phyloP scores from a whole-genome alignment of 2,113 vertebrate species.

The Tricholaema leucomelas region DNA sequence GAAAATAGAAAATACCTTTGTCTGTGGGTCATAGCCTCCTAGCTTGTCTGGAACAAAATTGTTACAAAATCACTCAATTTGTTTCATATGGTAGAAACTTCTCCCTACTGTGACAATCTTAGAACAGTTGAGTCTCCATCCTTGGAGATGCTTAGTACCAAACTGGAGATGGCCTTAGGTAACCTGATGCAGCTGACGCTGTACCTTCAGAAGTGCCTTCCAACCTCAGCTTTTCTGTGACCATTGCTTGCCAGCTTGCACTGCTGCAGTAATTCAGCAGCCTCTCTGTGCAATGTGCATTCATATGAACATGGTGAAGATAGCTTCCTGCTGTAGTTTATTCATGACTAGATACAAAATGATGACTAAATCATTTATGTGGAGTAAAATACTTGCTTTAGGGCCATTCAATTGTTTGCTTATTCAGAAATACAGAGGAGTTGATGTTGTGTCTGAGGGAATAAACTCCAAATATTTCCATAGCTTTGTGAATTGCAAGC shows the following conservation, averaged over 20 bases:
- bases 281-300: background rate
- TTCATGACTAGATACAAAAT: background rate
- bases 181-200: background rate
- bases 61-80: background rate
- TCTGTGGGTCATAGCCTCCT: background rate
- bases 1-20: conserved; percentile 11
- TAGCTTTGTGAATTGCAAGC: background rate
- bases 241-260: background rate
- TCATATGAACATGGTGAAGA: background rate
- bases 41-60: background rate
- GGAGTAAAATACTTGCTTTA: background rate
- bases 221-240: background rate
- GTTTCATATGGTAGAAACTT: background rate
- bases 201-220: background rate
- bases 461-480: background rate
- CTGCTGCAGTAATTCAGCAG: background rate
- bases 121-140: background rate
- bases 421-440: background rate
- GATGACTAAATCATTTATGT: background rate
- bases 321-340: background rate
- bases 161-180: background rate
- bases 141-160: background rate
- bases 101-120: background rate
- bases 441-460: background rate
- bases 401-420: background rate